Evolutionary conservation across 37 sponge, comb jelly and placozoan species (phyloP).

Genomic region (Hexactinellida sp.): DNA sequence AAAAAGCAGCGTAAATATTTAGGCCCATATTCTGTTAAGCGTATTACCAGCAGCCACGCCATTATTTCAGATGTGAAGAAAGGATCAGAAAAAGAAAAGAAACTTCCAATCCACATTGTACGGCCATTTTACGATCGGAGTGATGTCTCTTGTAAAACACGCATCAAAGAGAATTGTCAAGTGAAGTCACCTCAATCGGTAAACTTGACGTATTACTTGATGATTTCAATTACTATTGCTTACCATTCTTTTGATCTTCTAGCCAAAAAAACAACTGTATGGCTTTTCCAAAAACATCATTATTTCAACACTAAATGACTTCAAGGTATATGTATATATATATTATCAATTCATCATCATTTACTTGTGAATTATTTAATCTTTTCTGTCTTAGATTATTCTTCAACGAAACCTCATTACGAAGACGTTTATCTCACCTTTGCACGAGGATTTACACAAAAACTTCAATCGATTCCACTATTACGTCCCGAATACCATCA

Average conservation of each 20-base stretch:
- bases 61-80: not conserved
- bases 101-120: not conserved
- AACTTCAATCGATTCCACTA: not conserved
- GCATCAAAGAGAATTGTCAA: too few relatives aligned
- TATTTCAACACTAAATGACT: not conserved
- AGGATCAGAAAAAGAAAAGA: not conserved
- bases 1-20: not conserved
- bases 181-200: too few relatives aligned
- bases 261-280: not conserved
- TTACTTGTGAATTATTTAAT: too few relatives aligned
- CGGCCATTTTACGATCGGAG: too few relatives aligned
- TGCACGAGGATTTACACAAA: not conserved
- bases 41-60: not conserved
- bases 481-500: not conserved
- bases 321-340: not conserved
- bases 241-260: too few relatives aligned
- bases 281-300: not conserved
- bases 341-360: too few relatives aligned
- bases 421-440: not conserved
- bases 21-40: not conserved
- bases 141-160: too few relatives aligned
- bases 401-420: too few relatives aligned
- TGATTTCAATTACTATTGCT: too few relatives aligned
- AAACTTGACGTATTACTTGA: too few relatives aligned
- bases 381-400: too few relatives aligned